phyloP scores from a whole-genome alignment of 2,113 vertebrate genomes.

The Jacana jacana region DNA sequence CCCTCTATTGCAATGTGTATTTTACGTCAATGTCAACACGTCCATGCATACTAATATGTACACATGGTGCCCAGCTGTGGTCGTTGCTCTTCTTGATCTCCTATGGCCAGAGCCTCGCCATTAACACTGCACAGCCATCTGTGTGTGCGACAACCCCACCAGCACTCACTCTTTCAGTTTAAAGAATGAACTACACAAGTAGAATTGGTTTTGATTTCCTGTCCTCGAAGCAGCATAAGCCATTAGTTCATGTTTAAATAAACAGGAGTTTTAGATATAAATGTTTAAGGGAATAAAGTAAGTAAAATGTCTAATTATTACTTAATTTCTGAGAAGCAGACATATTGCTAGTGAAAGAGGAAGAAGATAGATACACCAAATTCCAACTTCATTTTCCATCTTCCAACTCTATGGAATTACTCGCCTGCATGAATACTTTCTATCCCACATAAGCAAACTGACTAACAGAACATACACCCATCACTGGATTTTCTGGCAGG shows the following conservation, averaged over 20 bases:
- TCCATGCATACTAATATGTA: accelerated
- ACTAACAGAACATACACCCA: background rate
- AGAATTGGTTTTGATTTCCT: background rate
- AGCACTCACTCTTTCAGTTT: background rate
- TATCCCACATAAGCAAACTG: background rate
- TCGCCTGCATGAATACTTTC: background rate
- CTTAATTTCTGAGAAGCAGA: background rate
- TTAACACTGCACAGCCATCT: accelerated
- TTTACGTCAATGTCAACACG: background rate
- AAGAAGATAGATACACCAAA: background rate
- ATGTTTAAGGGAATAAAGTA: background rate
- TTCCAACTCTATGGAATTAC: background rate
- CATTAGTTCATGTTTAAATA: background rate
- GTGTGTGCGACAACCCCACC: background rate
- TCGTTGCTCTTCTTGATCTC: background rate
- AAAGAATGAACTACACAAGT: background rate
- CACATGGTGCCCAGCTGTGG: accelerated
- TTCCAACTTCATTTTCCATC: background rate
- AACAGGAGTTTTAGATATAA: background rate
- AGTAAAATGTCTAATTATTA: background rate
- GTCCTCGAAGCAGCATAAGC: background rate
- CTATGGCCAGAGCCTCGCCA: no score
- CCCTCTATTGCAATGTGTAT: background rate
- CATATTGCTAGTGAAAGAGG: background rate
- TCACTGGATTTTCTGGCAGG: background rate